Base-by-base conservation (phyloP, 1,140 invertebrate genomes). In the Micrasema minimum region DNA sequence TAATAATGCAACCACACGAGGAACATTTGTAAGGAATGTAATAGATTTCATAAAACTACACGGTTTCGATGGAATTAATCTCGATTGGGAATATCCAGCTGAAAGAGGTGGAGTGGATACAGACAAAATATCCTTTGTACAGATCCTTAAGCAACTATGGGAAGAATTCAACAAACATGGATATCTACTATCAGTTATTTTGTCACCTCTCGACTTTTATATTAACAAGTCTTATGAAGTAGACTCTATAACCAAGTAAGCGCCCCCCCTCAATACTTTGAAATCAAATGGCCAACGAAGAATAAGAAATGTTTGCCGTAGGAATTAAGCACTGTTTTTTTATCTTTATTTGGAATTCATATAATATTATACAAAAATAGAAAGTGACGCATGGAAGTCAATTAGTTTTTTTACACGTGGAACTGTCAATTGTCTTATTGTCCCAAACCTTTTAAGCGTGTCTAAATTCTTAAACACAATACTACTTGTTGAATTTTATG, bases 11-110 rank as follows among this genome's bases (percentile, higher is more conserved):
- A 75, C 85, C 1, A 88, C 91, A 0, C 85, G 93, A 35, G 82
- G 80, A 0, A 88, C 87, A 46, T 96, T 96, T 76, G 88, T 94
- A 0, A 81, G 85, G 0, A 90, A 95, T 73, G 89, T 88, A 0
- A 70, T 96, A 0, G 83, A 90, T 65, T 95, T 96, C 74, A 81
- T 96, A 18, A 86, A 92, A 53, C 91, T 93, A 78, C 90, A 94
- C 75, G 88, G 88, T 9, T 95, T 95, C 75, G 92, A 95, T 79
- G 93, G 94, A 7, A 82, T 96, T 0, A 94, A 96, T 79, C 80
- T 96, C 22, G 94, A 96, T 78, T 96, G 94, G 94, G 94, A 96
- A 78, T 96, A 95, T 83, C 94, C 94, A 7, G 66, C 35, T 18
- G 66, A 72, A 31, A 51, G 71, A 66, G 71, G 71, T 46, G 71